Evolutionary conservation across 2,797 vertebrate species (phyloP), one percentile per base, ranked within the genome.

Genomic region (Hemitrygon akajei): DNA sequence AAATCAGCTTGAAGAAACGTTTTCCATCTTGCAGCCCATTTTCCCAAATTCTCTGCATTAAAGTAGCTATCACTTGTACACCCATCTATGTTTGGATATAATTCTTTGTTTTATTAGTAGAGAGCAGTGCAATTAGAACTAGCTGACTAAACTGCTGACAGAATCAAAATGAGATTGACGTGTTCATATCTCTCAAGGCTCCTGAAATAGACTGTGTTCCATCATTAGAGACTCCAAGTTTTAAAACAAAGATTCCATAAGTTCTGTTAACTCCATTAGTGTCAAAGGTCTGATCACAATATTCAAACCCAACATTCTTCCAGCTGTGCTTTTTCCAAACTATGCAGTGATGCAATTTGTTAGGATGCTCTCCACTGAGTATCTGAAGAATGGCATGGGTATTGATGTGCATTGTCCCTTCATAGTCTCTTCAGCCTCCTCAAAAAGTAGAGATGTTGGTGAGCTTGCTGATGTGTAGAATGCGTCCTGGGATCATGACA

Each of bases 91-190:
- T 79, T 18, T 37, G n/a, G n/a, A n/a, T 16, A 34, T 79, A 34
- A 30, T 16, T 34, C 1, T 9, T 86, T 60, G 9, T 3, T 58
- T 40, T 2, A 25, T 58, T 58, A 27, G 25, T 30, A 27, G 12
- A 86, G 47, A 84, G 34, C 81, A 25, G n/a, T 77, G 12, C 81
- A 84, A 84, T 84, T 84, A 56, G 81, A 79, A 37, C 77, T 79
- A 16, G 37, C 47, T 25, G 27, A 34, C 7, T 79, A 30, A 79
- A 79, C 76, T 30, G 76, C 27, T 30, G 76, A 58, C 47, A 58
- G 80, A 18, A 30, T 86, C 47, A 58, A 30, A 86, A 60, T 86
- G 22, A 86, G 12, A 18, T 30, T 1, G 82, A 86, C 22, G 25
- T 58, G 9, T 86, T 60, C 82, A 27, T 25, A 77, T n/a, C 7